phyloP scores from a whole-genome alignment of 2,888 invertebrate genomes.

The Trichopoda pennipes region DNA sequence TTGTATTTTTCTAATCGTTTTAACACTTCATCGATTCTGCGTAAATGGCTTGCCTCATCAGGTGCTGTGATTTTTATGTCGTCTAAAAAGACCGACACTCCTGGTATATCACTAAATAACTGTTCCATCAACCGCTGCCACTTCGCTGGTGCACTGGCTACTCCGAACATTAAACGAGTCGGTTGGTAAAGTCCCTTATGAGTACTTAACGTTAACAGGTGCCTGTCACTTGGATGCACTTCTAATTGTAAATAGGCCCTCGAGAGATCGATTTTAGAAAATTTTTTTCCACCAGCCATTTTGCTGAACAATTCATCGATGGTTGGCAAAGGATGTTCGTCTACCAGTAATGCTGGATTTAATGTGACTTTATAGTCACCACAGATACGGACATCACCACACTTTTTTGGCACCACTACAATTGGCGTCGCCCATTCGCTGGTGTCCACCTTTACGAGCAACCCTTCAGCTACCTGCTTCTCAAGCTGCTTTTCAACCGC shows the following conservation, averaged over 20 bases:
- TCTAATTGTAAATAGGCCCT: slow-evolving; percentile 77
- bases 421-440: slow-evolving; percentile 16
- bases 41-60: slow-evolving; percentile 70
- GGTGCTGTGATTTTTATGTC: slow-evolving; percentile 70
- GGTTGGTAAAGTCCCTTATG: slow-evolving; percentile 75
- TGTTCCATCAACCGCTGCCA: slow-evolving; percentile 74
- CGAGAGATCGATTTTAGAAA: slow-evolving; percentile 73
- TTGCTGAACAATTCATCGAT: background rate
- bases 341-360: background rate
- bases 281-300: slow-evolving; percentile 56
- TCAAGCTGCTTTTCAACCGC: slow-evolving; percentile 17
- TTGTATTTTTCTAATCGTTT: slow-evolving; percentile 69
- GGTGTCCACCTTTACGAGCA: slow-evolving; percentile 2
- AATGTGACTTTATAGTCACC: background rate
- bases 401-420: background rate
- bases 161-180: slow-evolving; percentile 74
- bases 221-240: slow-evolving; percentile 72
- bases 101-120: slow-evolving; percentile 71
- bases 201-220: slow-evolving; percentile 75
- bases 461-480: slow-evolving; percentile 11
- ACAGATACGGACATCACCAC: slow-evolving; percentile 1
- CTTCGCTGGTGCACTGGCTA: slow-evolving; percentile 74
- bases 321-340: background rate
- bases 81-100: slow-evolving; percentile 62
- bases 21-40: slow-evolving; percentile 70